Evolutionary conservation across 2,888 invertebrate species (phyloP).

Genomic region (Tolmerus cingulatus): DNA sequence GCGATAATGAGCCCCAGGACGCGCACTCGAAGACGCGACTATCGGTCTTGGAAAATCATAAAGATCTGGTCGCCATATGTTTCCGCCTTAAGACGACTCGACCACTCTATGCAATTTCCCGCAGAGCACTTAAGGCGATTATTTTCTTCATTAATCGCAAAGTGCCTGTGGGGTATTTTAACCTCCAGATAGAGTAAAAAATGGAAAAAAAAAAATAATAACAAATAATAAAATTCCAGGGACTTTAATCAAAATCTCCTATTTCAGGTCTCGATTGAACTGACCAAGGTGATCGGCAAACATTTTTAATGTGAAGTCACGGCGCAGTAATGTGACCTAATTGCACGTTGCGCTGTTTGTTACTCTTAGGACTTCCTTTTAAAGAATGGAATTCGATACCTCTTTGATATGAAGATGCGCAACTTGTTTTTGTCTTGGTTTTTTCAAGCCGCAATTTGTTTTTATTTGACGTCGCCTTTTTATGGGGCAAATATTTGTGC

Average conservation of each 20-base stretch:
- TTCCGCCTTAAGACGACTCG: neutral
- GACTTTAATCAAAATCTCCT: slow-evolving; percentile 18
- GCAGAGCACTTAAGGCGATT: neutral
- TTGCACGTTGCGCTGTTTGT: neutral
- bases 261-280: slow-evolving; percentile 20
- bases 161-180: neutral
- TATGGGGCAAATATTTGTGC: neutral
- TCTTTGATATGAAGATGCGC: neutral
- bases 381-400: neutral
- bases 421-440: neutral
- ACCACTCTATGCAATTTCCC: neutral
- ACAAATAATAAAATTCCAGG: neutral
- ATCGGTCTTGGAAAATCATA: neutral
- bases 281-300: neutral
- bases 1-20: neutral
- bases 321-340: neutral
- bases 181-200: neutral
- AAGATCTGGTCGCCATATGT: slow-evolving; percentile 20
- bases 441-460: neutral
- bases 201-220: too few species aligned
- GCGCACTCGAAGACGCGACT: neutral
- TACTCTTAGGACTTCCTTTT: neutral
- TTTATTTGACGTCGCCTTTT: neutral
- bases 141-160: neutral
- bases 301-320: neutral